A percentile compares a stretch with the other conserved stretches of the same genome.
These are phyloP conservation scores for Cossypha caffra DNA, from an alignment of 2,797 vertebrate species.

Conservation along the genomic window DNA sequence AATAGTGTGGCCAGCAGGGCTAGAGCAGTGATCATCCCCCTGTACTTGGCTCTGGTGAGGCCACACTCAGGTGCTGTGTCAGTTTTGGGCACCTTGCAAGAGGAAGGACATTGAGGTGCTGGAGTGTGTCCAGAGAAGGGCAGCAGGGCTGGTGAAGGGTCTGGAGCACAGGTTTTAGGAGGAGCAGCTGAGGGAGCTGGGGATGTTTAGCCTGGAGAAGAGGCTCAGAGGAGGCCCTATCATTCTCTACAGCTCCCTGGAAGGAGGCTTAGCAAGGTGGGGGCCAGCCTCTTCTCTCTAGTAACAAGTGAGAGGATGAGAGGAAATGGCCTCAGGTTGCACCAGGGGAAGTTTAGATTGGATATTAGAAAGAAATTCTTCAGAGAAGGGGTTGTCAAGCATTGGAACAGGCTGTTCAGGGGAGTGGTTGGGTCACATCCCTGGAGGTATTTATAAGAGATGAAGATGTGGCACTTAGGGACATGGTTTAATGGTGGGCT, in stretches of 20 bases:
- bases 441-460: neutral
- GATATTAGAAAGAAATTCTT: neutral
- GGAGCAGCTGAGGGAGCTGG: neutral
- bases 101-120: neutral
- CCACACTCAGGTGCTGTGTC: rapidly evolving
- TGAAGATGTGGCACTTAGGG: neutral
- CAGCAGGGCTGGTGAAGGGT: neutral
- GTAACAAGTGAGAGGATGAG: neutral
- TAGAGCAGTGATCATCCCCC: rapidly evolving
- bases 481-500: neutral
- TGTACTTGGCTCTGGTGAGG: neutral
- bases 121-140: rapidly evolving
- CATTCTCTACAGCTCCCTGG: neutral
- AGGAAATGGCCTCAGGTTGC: neutral
- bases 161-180: neutral
- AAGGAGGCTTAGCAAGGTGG: neutral
- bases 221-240: neutral
- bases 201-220: neutral
- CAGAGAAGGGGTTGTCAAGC: neutral
- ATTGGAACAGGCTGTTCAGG: neutral
- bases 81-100: neutral
- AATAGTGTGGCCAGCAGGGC: neutral
- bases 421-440: neutral
- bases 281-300: neutral
- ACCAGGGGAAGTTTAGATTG: neutral